A percentile compares a stretch with the other conserved stretches of the same genome.
Evolutionary conservation across 2,888 invertebrate species (phyloP).

Genomic region (Chrysolina americana): DNA sequence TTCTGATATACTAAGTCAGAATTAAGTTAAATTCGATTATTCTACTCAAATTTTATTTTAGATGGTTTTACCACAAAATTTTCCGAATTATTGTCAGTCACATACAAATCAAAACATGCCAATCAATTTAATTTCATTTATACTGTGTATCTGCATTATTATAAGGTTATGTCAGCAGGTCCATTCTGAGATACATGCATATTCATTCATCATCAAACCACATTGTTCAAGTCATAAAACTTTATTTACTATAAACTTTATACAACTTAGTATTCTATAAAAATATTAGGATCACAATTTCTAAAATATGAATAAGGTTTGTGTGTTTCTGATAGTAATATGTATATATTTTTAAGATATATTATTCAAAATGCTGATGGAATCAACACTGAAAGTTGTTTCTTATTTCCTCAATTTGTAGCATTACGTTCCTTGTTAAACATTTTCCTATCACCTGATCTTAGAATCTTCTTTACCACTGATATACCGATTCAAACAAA

Average conservation of each 20-base stretch:
- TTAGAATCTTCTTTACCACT: too few species aligned
- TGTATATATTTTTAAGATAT: too few species aligned
- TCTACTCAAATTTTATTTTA: too few species aligned
- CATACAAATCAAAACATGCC: too few species aligned
- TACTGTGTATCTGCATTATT: background rate
- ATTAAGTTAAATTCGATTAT: too few species aligned
- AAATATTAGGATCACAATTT: background rate
- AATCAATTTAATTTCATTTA: too few species aligned
- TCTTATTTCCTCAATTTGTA: background rate
- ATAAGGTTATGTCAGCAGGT: background rate
- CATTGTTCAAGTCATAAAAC: background rate
- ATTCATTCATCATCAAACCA: background rate
- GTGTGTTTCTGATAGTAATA: background rate
- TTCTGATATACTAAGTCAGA: too few species aligned
- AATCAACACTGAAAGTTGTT: background rate
- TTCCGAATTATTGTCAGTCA: too few species aligned
- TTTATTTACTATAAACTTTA: constrained; percentile 6
- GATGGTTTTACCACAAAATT: too few species aligned
- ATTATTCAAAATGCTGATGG: background rate
- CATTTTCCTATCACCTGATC: too few species aligned
- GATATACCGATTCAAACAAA: too few species aligned
- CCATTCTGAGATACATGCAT: background rate
- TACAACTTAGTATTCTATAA: constrained; percentile 6
- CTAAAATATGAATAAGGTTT: background rate
- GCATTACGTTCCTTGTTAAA: too few species aligned